These are phyloP conservation scores for Phyllotreta striolata DNA, from an alignment of 2,888 invertebrate genomes.

Conservation along the genomic window DNA sequence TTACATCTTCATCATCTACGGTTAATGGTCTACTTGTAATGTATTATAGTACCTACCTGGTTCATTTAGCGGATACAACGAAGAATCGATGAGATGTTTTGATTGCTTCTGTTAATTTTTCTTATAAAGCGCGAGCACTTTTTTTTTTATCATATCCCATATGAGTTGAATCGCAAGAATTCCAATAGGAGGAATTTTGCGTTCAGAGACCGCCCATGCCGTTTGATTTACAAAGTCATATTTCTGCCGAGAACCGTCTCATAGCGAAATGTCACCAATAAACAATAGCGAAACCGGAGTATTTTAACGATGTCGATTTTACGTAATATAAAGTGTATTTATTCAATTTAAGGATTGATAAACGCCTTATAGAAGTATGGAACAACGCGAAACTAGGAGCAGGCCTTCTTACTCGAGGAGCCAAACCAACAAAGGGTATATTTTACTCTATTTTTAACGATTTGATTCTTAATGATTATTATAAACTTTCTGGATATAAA, in stretches of 20 bases:
- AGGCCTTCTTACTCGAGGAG: constrained; percentile 13
- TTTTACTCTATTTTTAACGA: not conserved
- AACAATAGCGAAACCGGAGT: constrained; percentile 33
- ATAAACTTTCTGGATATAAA: too few relatives aligned
- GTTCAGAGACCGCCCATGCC: constrained; percentile 20
- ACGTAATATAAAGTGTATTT: constrained; percentile 33
- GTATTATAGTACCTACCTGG: too few relatives aligned
- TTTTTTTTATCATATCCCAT: too few relatives aligned
- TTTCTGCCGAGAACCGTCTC: constrained; percentile 23
- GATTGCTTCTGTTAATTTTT: too few relatives aligned
- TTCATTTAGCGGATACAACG: too few relatives aligned
- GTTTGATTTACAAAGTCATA: constrained; percentile 24
- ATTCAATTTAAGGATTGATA: constrained; percentile 36
- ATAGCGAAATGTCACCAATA: constrained; percentile 34
- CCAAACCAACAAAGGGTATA: not conserved
- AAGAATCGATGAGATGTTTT: too few relatives aligned
- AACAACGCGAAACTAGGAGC: constrained; percentile 9
- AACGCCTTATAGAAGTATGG: constrained; percentile 29
- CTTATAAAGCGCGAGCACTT: too few relatives aligned
- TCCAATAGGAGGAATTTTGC: not conserved
- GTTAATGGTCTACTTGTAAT: too few relatives aligned
- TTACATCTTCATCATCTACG: too few relatives aligned
- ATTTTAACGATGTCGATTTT: constrained; percentile 40
- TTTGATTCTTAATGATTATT: too few relatives aligned
- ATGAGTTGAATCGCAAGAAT: not conserved